Base-by-base conservation (phyloP, 2,888 invertebrate genomes). In the Eumacrocentrus americanus region DNA sequence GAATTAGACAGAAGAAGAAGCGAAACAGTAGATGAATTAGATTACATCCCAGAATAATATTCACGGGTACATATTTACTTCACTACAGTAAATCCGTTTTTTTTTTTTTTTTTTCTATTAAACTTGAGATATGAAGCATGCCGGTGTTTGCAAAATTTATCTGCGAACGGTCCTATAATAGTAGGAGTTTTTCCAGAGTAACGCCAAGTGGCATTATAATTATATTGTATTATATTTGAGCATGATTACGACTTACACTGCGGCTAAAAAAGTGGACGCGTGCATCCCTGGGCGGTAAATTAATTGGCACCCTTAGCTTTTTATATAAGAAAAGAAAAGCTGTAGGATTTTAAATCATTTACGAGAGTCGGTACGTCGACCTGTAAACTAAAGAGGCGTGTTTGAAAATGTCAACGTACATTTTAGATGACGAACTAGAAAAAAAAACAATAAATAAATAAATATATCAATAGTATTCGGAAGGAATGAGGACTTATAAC, bases 341-440 rank as follows among this genome's bases (percentile, higher is more conserved):
- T 11, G 9, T 42, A 42, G 22, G 12, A 12, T 46, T 12, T 25
- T 29, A 29, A 29, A 29, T 29, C n/a, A n/a, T n/a, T n/a, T 46
- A 34, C 34, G 18, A 25, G 12, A 46, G 34, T n/a, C n/a, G n/a
- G n/a, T 40, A 48, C 57, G 35, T 62, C 55, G 60, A 60, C 42
- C 58, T 40, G 46, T 38, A 67, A 67, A 72, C 72, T 71, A 72
- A 72, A 70, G 71, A 70, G 62, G 64, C 57, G 65, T 63, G 61
- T 58, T 23, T 46, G 42, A 55, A 34, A 55, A 54, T 48, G 48
- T 46, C 29, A 53, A 59, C 52, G 53, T 37, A 25, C 18, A 50
- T 55, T 44, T 20, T 37, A 25, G 20, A 57, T n/a, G n/a, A n/a
- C n/a, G n/a, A 40, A 52, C 16, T 48, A 44, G 3, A 14, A 16